Evolutionary conservation across 2,113 vertebrate genomes (phyloP), one percentile per base, ranked within the genome.

Genomic region (Pteronura brasiliensis): DNA sequence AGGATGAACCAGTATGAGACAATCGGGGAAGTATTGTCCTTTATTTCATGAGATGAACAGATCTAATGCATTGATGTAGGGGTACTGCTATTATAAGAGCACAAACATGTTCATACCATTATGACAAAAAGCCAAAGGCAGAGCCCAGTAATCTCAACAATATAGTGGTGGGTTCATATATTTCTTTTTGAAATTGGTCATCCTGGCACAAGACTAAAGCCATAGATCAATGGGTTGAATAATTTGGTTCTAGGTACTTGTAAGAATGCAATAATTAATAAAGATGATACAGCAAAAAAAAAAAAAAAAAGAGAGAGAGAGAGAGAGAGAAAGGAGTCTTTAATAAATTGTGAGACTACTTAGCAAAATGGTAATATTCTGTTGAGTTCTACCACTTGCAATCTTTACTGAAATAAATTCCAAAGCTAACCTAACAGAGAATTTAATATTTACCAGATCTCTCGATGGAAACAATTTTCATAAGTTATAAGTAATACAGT

Each of bases 241-340:
- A 92, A 20, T 69, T 86, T 96, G 88, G 27, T 63, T 95, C 7
- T 55, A 69, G 39, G 76, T 25, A 85, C 42, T 49, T 83, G 59
- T 47, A 89, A 31, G n/a, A 89, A 90, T 92, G 27, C 3, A 90
- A n/a, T 91, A 84, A 52, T 90, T 84, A 94, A 93, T 57, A 57
- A 67, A 80, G 34, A 93, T 90, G 4, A 63, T 69, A 85, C 61
- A 29, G 88, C 6, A 84, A 74, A 83, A 63, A 77, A 93, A 59
- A 77, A 93, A 59, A 21, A 21, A 20, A 55, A 18, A 49, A 42
- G 42, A 42, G 2, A 49, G 47, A 95, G n/a, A 88, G n/a, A 88
- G 44, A 52, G 14, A 52, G 49, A 95, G n/a, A 89, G n/a, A 88
- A 77, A 74, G 13, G 3, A 67, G n/a, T 69, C 29, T 63, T 74